Percentiles rank a stretch among this genome's conserved stretches.
Conservation (phyloP, 1,140 invertebrate species). For the Drosophila tristis region DNA sequence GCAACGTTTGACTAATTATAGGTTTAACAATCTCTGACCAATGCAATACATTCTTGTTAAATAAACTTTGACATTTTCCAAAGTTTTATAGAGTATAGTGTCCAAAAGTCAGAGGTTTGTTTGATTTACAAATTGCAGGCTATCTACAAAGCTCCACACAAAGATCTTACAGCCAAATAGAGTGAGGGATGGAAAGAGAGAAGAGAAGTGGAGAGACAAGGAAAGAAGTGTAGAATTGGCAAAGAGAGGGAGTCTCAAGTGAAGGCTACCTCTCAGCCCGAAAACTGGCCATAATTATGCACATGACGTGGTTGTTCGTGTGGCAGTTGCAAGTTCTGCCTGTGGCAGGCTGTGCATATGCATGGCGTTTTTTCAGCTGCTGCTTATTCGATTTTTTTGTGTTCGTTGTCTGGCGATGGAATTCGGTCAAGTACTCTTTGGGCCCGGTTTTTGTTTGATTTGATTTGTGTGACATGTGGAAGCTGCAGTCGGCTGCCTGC, state of each 20-base stretch:
- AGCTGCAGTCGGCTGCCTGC: constrained; percentile 47
- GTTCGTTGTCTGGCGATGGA: constrained; percentile 43
- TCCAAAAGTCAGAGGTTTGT: constrained; percentile 29
- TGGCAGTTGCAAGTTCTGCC: constrained; percentile 35
- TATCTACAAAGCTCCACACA: constrained; percentile 6
- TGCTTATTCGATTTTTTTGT: constrained; percentile 29
- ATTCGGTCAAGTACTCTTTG: constrained; percentile 78
- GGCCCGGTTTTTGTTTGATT: constrained; percentile 56
- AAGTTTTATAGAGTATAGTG: constrained; percentile 8
- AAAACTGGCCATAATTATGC: constrained; percentile 70
- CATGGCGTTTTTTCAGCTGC: constrained; percentile 20
- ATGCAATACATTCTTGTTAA: background rate
- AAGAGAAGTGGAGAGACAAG: constrained; percentile 5
- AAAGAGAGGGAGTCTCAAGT: constrained; percentile 17
- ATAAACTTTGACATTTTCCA: constrained; percentile 33
- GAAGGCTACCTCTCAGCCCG: constrained; percentile 19
- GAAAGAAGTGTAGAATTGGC: background rate
- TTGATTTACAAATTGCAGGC: constrained; percentile 58
- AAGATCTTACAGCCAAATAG: constrained; percentile 5
- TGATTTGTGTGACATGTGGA: constrained; percentile 80
- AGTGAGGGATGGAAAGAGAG: background rate
- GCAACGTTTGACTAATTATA: background rate
- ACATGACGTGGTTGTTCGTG: constrained; percentile 27
- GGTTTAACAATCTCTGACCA: background rate
- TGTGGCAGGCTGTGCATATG: background rate